A percentile compares a stretch with the other conserved stretches of the same genome.
Conservation (phyloP, 2,888 invertebrate genomes). For the Argyresthia goedartella region DNA sequence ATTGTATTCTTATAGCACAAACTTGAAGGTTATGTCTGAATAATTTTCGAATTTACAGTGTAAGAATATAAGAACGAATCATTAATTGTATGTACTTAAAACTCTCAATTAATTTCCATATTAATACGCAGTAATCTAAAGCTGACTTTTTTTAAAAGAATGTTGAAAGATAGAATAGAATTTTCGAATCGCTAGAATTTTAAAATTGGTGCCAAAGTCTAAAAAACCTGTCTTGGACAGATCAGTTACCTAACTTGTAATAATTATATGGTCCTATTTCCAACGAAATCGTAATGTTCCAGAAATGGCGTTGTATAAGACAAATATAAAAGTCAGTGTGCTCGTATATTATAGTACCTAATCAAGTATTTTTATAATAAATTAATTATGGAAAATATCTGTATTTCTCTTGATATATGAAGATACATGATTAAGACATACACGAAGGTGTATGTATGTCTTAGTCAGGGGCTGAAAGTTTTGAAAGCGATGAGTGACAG, state of each 20-base stretch:
- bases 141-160: neutral
- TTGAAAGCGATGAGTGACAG: too few relatives aligned
- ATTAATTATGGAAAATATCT: constrained; percentile 13
- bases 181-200: constrained; percentile 5
- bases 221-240: constrained; percentile 10
- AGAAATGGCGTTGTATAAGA: constrained; percentile 11
- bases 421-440: too few relatives aligned
- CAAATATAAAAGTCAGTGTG: constrained; percentile 21
- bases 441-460: too few relatives aligned
- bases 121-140: neutral
- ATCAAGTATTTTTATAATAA: constrained; percentile 24
- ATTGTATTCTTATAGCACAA: neutral
- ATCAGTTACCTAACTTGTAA: constrained; percentile 8
- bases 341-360: constrained; percentile 18
- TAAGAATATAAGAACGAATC: neutral
- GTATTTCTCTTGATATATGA: too few relatives aligned
- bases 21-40: neutral
- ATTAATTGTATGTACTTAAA: neutral
- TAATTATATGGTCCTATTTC: constrained; percentile 7
- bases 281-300: constrained; percentile 11
- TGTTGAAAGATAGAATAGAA: neutral
- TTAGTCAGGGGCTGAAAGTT: too few relatives aligned
- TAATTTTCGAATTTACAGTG: neutral
- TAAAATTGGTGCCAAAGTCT: constrained; percentile 55
- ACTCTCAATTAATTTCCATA: neutral